Percentiles rank a stretch among this genome's conserved stretches.
These are phyloP conservation scores for Choloepus hoffmanni DNA, from an alignment of 2,113 vertebrate genomes.

Conservation along the genomic window DNA sequence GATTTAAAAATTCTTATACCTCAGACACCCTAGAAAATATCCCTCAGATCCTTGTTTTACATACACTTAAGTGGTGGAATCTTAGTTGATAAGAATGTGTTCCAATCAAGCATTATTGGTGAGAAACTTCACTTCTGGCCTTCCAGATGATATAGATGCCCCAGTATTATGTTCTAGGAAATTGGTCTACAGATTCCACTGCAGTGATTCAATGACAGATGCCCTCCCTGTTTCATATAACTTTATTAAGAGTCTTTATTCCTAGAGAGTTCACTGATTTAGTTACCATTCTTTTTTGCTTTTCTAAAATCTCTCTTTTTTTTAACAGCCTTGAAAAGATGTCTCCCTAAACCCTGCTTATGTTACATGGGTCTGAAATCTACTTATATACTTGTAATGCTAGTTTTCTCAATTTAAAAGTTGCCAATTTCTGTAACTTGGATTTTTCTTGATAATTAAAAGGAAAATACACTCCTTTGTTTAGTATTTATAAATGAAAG, in stretches of 20 bases:
- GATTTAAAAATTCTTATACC: conserved; percentile 25
- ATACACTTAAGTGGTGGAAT: not conserved
- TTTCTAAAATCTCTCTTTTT: not conserved
- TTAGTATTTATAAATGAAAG: not conserved
- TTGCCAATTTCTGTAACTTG: not conserved
- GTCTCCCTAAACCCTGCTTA: not conserved
- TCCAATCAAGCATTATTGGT: not conserved
- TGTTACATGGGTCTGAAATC: conserved; percentile 22
- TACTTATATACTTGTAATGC: not conserved
- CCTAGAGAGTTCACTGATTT: not conserved
- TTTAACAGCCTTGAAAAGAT: conserved; percentile 54
- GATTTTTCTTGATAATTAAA: conserved; percentile 46
- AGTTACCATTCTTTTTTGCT: not conserved
- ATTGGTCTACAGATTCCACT: not conserved
- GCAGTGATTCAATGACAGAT: not conserved
- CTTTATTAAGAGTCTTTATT: not conserved
- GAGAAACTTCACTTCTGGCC: not conserved
- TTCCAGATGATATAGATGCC: not conserved
- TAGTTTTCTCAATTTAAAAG: conserved; percentile 14
- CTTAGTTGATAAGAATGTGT: conserved; percentile 9
- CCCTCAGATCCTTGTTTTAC: not conserved
- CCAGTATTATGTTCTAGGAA: not conserved
- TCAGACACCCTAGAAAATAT: not conserved
- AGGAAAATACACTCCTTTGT: conserved; percentile 5
- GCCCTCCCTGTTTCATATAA: not conserved